phyloP scores from a whole-genome alignment of 2,888 invertebrate genomes.

The Chesias legatella region DNA sequence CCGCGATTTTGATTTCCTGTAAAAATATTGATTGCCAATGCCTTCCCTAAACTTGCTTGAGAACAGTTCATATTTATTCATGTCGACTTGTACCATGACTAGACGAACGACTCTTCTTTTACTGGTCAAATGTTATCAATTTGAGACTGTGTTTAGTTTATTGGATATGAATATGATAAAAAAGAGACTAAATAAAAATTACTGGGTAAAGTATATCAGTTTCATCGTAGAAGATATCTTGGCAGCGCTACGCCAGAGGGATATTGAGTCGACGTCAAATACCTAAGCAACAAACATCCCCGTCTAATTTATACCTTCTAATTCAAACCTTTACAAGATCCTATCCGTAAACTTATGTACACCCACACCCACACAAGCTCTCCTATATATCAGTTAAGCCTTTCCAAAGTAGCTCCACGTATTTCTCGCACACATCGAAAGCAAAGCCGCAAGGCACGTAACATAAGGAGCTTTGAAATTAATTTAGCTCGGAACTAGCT shows the following conservation, averaged over 20 bases:
- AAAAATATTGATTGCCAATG: too few relatives aligned
- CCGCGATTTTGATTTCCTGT: too few relatives aligned
- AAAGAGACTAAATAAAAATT: too few relatives aligned
- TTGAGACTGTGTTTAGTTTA: too few relatives aligned
- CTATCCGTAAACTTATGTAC: conserved; percentile 63
- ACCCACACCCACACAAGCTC: conserved; percentile 42
- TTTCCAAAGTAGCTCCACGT: conserved; percentile 65
- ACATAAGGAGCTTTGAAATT: conserved; percentile 81
- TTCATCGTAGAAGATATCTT: too few relatives aligned
- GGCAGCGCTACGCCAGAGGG: neutral
- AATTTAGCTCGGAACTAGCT: conserved; percentile 81
- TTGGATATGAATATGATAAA: too few relatives aligned
- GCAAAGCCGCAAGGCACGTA: conserved; percentile 80
- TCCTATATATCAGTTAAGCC: conserved; percentile 68
- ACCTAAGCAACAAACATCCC: conserved; percentile 41
- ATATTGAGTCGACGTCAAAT: conserved; percentile 13
- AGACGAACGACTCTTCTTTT: too few relatives aligned
- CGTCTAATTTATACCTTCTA: conserved; percentile 72
- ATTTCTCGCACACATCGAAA: conserved; percentile 60
- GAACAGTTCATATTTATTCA: too few relatives aligned
- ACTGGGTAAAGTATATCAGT: too few relatives aligned
- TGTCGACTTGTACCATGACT: too few relatives aligned
- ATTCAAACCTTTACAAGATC: conserved; percentile 71
- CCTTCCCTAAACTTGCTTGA: too few relatives aligned
- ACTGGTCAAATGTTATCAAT: too few relatives aligned